These are phyloP conservation scores for Leuctra nigra DNA, from an alignment of 2,888 invertebrate species.

Conservation along the genomic window DNA sequence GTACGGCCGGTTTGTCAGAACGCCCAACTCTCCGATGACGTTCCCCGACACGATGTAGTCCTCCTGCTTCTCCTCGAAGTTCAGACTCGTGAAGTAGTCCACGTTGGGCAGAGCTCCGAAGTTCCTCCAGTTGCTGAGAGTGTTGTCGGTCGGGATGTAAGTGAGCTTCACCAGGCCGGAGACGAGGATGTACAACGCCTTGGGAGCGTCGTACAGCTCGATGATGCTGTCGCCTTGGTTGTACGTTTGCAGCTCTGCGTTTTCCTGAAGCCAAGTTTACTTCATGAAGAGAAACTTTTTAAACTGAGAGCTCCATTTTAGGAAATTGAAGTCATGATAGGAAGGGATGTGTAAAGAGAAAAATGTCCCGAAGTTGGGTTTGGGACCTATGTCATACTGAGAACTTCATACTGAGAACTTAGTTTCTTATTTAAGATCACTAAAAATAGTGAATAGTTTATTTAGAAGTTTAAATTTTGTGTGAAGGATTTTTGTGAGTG, in stretches of 20 bases:
- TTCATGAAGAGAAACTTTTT: too few species aligned
- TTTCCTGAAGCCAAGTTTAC: background rate
- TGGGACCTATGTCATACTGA: too few species aligned
- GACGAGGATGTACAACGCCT: background rate
- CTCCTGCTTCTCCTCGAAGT: constrained; percentile 43
- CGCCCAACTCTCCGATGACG: constrained; percentile 53
- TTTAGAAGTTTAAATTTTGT: too few species aligned
- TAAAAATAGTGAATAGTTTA: too few species aligned
- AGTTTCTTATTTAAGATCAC: too few species aligned
- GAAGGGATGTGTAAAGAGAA: too few species aligned
- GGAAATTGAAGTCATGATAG: too few species aligned
- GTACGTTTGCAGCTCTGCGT: background rate
- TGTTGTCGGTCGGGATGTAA: constrained; percentile 3
- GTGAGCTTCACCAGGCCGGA: constrained; percentile 9
- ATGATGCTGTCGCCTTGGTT: background rate
- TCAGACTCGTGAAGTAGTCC: constrained; percentile 46
- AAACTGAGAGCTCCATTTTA: too few species aligned
- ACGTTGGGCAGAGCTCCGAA: constrained; percentile 49
- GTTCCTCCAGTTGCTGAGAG: constrained; percentile 38
- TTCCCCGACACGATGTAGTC: constrained; percentile 56
- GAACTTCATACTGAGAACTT: too few species aligned
- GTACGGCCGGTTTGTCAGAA: constrained; percentile 49
- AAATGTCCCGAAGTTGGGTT: too few species aligned
- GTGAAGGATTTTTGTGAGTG: too few species aligned
- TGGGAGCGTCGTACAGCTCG: background rate